Percentiles rank a stretch among this genome's conserved stretches.
These are phyloP conservation scores for Tokudaia tokunoshimensis DNA, from an alignment of 2,797 vertebrate genomes.

Conservation along the genomic window DNA sequence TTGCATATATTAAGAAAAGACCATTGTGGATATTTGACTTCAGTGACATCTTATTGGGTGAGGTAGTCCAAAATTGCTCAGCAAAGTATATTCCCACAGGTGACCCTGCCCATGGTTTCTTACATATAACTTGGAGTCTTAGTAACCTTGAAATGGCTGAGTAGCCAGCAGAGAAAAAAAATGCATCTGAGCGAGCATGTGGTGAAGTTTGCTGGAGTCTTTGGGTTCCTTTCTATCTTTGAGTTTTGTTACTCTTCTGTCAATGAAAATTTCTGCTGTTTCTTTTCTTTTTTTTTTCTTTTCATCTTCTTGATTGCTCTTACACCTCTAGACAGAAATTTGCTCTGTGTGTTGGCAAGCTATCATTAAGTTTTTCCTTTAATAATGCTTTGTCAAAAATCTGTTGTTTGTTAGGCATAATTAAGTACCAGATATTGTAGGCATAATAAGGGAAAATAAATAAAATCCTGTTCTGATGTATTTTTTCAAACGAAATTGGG, in stretches of 20 bases:
- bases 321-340: background rate
- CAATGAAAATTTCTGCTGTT: background rate
- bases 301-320: background rate
- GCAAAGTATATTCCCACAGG: background rate
- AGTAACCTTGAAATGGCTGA: background rate
- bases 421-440: background rate
- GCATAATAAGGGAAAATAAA: background rate
- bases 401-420: conserved; percentile 18
- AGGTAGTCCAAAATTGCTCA: background rate
- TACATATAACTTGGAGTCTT: background rate
- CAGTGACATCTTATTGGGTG: background rate
- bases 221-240: background rate
- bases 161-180: background rate
- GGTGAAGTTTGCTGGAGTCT: background rate
- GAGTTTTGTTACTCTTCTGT: background rate
- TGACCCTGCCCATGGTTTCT: background rate
- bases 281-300: background rate
- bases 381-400: conserved; percentile 27
- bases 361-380: conserved; percentile 21
- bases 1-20: background rate
- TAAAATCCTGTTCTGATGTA: background rate
- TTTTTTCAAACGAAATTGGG: background rate
- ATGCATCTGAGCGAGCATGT: background rate
- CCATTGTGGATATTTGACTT: conserved; percentile 20
- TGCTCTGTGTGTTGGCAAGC: background rate